Percentiles rank a stretch among this genome's conserved stretches.
Conservation (phyloP, 2,888 invertebrate species). For the Bruchidius siliquastri region DNA sequence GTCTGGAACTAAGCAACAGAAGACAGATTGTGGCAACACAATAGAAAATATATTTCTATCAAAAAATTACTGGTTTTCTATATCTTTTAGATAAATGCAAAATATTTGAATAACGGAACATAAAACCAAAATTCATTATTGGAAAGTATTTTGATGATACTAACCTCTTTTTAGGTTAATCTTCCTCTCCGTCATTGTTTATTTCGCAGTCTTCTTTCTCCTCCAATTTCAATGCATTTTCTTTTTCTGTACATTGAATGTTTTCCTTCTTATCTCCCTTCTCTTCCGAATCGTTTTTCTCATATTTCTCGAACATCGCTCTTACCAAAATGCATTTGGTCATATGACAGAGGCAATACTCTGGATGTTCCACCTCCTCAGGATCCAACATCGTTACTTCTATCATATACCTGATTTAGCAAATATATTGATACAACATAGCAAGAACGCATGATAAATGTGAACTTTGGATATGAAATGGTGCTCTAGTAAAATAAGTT, state of each 20-base stretch:
- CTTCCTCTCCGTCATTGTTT: not conserved
- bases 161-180: not conserved
- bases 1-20: too few relatives aligned
- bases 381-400: constrained; percentile 67
- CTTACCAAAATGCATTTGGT: constrained; percentile 74
- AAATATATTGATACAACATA: constrained; percentile 7
- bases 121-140: too few relatives aligned
- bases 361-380: constrained; percentile 64
- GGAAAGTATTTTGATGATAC: not conserved
- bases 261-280: not conserved
- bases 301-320: constrained; percentile 55
- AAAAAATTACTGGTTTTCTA: too few relatives aligned
- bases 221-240: not conserved
- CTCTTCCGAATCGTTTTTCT: constrained; percentile 22
- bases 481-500: too few relatives aligned
- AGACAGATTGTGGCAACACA: too few relatives aligned
- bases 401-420: constrained; percentile 54
- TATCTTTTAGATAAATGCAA: too few relatives aligned
- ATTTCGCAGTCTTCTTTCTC: not conserved
- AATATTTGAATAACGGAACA: too few relatives aligned
- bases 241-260: not conserved
- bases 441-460: not conserved
- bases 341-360: constrained; percentile 72
- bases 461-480: too few relatives aligned
- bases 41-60: too few relatives aligned